phyloP scores from a whole-genome alignment of 2,113 vertebrate species.

The Corythornis vintsioides region DNA sequence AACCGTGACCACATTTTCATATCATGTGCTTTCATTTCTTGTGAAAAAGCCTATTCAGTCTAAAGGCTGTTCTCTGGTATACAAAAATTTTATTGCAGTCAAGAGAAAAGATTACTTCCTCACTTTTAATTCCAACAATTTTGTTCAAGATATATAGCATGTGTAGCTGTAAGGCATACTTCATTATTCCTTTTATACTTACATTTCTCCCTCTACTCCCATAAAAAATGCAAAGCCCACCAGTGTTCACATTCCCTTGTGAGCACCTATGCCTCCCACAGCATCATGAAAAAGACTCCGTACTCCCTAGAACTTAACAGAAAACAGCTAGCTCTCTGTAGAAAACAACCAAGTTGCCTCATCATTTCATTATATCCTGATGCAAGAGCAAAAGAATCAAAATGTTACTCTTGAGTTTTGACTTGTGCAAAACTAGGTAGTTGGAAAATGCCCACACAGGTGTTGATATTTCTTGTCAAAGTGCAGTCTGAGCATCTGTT shows the following conservation, averaged over 20 bases:
- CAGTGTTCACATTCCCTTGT: neutral
- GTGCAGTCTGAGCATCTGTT: neutral
- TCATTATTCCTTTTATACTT: constrained; percentile 23
- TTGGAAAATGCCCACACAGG: neutral
- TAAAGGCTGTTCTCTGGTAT: constrained; percentile 45
- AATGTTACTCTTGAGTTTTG: neutral
- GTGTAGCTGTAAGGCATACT: neutral
- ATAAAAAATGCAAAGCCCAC: neutral
- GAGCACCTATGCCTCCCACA: neutral
- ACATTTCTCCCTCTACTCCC: neutral
- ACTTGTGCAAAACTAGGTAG: neutral
- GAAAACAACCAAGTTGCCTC: neutral
- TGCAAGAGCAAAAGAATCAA: neutral
- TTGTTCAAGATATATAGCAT: neutral
- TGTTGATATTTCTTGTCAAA: neutral
- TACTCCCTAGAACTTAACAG: neutral
- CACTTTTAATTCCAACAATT: constrained; percentile 44
- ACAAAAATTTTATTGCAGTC: constrained; percentile 15
- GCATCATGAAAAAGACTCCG: neutral
- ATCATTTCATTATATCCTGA: neutral
- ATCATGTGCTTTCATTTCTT: constrained; percentile 17
- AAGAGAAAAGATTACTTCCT: constrained; percentile 49
- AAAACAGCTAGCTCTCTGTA: neutral
- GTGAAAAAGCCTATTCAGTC: constrained; percentile 31
- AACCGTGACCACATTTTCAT: neutral